Conservation (phyloP, 2,797 vertebrate species). For the Sparus aurata region DNA sequence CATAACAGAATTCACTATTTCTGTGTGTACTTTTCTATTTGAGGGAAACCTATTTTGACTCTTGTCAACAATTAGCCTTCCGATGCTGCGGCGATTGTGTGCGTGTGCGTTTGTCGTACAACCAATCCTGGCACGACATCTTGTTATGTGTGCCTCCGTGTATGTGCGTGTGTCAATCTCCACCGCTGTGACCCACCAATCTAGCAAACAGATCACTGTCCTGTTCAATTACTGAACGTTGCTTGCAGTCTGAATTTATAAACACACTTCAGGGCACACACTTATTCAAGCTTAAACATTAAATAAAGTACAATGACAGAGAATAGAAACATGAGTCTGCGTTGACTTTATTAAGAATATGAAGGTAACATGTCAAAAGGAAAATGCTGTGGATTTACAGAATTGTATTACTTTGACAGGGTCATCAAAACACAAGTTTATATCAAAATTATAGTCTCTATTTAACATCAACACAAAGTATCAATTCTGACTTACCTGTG, state of each 20-base stretch:
- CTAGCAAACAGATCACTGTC: conserved; percentile 40
- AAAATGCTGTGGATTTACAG: conserved; percentile 17
- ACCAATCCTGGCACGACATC: conserved; percentile 19
- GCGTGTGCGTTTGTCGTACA: conserved; percentile 15
- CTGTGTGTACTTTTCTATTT: conserved; percentile 60
- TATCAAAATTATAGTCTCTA: neutral
- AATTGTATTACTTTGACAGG: neutral
- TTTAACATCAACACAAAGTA: neutral
- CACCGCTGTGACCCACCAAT: conserved; percentile 27
- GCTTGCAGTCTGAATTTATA: neutral
- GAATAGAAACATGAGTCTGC: neutral
- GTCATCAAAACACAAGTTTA: neutral
- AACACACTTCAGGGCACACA: neutral
- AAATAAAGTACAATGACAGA: conserved; percentile 1
- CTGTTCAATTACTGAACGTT: conserved; percentile 38
- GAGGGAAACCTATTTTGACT: conserved; percentile 52
- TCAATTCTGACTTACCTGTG: conserved; percentile 30
- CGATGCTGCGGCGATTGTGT: neutral
- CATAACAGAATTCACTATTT: conserved; percentile 21
- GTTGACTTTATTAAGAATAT: conserved; percentile 46
- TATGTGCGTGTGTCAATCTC: neutral
- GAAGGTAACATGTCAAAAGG: neutral
- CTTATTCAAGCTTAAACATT: neutral
- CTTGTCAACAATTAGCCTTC: conserved; percentile 33
- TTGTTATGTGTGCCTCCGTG: conserved; percentile 11